Percentiles rank a stretch among this genome's conserved stretches.
Conservation (phyloP, 2,888 invertebrate species). For the Reticulitermes lucifugus region DNA sequence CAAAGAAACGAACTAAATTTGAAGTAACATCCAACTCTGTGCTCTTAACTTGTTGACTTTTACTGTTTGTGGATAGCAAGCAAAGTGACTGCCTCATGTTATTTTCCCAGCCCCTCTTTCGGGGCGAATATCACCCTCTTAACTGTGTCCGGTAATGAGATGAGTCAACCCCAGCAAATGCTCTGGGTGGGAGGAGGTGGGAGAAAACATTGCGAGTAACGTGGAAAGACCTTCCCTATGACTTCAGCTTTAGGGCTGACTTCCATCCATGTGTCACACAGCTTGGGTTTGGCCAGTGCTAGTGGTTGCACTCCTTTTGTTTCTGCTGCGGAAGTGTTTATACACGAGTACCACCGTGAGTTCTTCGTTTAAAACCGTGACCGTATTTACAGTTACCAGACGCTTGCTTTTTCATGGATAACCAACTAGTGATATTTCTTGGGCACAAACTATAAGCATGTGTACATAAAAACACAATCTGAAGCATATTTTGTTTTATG, state of each 20-base stretch:
- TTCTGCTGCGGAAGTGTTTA: neutral
- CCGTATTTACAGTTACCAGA: neutral
- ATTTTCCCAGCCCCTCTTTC: neutral
- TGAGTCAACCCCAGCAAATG: constrained; percentile 29
- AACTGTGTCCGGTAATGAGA: constrained; percentile 22
- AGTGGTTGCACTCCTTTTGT: neutral
- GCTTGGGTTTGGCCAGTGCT: neutral
- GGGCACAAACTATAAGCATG: too few relatives aligned
- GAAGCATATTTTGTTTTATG: too few relatives aligned
- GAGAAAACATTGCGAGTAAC: neutral
- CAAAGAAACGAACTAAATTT: neutral
- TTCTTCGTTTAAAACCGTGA: neutral
- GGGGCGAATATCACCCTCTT: constrained; percentile 10
- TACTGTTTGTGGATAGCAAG: neutral
- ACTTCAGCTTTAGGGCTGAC: neutral
- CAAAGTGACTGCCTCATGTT: constrained; percentile 8
- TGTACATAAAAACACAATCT: too few relatives aligned
- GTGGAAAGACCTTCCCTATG: neutral
- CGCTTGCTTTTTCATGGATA: too few relatives aligned
- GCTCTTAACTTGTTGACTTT: constrained; percentile 16
- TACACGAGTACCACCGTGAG: neutral
- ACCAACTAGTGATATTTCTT: too few relatives aligned
- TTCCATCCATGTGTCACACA: neutral
- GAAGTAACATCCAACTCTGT: constrained; percentile 11
- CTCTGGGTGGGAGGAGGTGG: neutral